Evolutionary conservation across 2,797 vertebrate species (phyloP).

Genomic region (Gambusia yucatana): DNA sequence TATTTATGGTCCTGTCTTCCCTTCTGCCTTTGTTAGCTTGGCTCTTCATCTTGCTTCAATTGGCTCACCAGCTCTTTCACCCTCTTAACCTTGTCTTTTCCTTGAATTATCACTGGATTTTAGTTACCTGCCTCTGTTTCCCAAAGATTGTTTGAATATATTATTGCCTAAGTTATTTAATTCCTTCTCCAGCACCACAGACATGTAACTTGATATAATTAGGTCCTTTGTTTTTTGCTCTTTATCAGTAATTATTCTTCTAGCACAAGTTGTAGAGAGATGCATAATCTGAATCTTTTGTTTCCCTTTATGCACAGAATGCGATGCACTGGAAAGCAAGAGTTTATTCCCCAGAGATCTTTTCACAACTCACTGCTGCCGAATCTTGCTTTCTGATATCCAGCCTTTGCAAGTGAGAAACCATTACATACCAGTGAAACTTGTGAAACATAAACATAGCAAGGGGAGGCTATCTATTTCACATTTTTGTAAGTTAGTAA

Average conservation of each 20-base stretch:
- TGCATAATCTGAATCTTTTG: background rate
- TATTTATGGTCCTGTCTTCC: slow-evolving; percentile 7
- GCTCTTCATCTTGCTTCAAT: background rate
- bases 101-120: slow-evolving; percentile 1
- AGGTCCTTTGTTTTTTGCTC: background rate
- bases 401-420: background rate
- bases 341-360: background rate
- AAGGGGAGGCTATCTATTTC: background rate
- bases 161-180: background rate
- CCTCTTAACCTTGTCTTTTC: background rate
- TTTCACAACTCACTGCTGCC: background rate
- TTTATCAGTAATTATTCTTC: background rate
- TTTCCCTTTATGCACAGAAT: background rate
- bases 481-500: background rate
- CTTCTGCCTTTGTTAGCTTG: slow-evolving; percentile 1
- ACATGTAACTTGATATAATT: slow-evolving; percentile 1
- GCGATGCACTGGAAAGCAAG: background rate
- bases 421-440: background rate
- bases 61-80: background rate
- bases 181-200: background rate
- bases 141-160: background rate
- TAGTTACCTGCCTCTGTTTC: background rate
- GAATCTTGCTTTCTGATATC: background rate
- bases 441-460: background rate
- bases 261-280: background rate